A percentile compares a stretch with the other conserved stretches of the same genome.
These are phyloP conservation scores for Bombyx huttoni DNA, from an alignment of 2,888 invertebrate genomes.

Conservation along the genomic window DNA sequence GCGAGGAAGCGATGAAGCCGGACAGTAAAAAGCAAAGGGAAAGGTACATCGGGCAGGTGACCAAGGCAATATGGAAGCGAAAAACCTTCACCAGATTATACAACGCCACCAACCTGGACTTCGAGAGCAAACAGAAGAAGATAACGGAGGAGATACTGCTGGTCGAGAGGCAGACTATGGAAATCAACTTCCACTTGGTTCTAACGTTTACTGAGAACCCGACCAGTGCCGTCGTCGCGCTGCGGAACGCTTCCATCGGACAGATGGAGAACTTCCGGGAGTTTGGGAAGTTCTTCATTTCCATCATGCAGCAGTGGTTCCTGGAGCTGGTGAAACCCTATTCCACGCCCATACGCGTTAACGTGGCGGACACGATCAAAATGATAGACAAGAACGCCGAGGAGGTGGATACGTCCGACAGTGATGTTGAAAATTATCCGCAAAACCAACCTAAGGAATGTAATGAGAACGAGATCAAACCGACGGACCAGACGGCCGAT, in stretches of 20 bases:
- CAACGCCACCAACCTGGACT: constrained; percentile 11
- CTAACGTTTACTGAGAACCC: constrained; percentile 22
- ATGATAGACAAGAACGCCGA: constrained; percentile 7
- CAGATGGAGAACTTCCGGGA: constrained; percentile 26
- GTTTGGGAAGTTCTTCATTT: constrained; percentile 36
- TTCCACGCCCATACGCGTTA: constrained; percentile 14
- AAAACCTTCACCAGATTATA: constrained; percentile 22
- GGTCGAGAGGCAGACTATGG: constrained; percentile 13
- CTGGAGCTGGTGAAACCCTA: constrained; percentile 19
- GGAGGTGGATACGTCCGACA: constrained; percentile 9
- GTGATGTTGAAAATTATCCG: constrained; percentile 3
- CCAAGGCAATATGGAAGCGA: constrained; percentile 38
- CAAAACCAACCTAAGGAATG: not conserved
- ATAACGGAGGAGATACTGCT: constrained; percentile 35
- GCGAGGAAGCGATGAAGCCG: constrained; percentile 21
- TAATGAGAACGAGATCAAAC: not conserved
- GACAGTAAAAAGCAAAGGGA: constrained; percentile 25
- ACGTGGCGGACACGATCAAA: constrained; percentile 14
- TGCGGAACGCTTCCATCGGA: constrained; percentile 18
- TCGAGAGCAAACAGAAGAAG: constrained; percentile 25
- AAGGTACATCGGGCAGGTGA: constrained; percentile 21
- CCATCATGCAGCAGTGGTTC: constrained; percentile 30
- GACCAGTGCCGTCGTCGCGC: constrained; percentile 14
- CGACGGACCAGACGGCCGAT: not conserved
- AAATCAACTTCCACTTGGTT: constrained; percentile 27